Evolutionary conservation across 2,888 invertebrate species (phyloP).

Genomic region (Acanthacorydalis orientalis): DNA sequence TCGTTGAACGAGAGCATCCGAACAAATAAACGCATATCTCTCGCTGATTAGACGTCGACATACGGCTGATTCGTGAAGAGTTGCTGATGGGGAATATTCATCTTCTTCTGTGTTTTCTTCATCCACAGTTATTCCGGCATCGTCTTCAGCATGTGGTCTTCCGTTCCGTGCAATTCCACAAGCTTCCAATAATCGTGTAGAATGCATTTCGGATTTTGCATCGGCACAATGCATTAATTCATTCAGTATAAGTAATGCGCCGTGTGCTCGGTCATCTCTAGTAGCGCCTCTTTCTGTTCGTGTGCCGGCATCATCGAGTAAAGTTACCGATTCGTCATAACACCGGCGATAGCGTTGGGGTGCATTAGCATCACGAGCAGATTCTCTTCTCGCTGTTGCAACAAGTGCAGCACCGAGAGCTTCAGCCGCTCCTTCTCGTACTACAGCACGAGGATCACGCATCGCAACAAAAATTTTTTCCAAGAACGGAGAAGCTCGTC

Average conservation of each 20-base stretch:
- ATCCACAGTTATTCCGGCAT: constrained; percentile 18
- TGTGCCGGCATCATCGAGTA: constrained; percentile 44
- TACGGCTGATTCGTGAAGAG: constrained; percentile 71
- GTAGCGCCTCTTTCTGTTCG: constrained; percentile 54
- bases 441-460: constrained; percentile 76
- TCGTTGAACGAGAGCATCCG: constrained; percentile 64
- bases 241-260: constrained; percentile 81
- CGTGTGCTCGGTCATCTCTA: constrained; percentile 83
- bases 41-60: constrained; percentile 69
- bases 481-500: constrained; percentile 84
- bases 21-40: constrained; percentile 65
- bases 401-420: constrained; percentile 89
- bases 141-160: constrained; percentile 8
- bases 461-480: constrained; percentile 85
- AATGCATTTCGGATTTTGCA: constrained; percentile 69
- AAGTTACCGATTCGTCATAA: constrained; percentile 72
- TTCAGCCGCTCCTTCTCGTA: constrained; percentile 84
- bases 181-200: constrained; percentile 46
- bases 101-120: constrained; percentile 24
- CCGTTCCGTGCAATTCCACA: constrained; percentile 19
- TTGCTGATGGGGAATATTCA: constrained; percentile 25
- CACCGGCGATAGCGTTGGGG: constrained; percentile 86
- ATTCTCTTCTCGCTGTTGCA: constrained; percentile 90
- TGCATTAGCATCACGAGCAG: constrained; percentile 66
- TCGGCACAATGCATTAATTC: constrained; percentile 86